Base-by-base conservation (phyloP, 2,888 invertebrate species). In the Zootermopsis nevadensis region DNA sequence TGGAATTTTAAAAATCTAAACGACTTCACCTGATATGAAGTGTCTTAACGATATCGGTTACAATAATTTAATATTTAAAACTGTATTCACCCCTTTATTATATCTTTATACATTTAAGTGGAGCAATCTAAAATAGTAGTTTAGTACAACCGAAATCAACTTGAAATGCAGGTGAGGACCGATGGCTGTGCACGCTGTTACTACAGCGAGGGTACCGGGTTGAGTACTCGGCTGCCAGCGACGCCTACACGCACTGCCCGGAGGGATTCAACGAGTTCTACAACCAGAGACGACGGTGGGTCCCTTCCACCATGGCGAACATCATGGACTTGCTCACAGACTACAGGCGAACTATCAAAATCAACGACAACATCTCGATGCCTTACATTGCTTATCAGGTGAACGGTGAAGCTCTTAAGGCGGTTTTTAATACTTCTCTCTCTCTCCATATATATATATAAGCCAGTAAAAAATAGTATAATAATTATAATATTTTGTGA, bases 231-330 rank as follows among this genome's bases (percentile, higher is more conserved):
- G 98, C 98, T 0, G 98, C 98, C 0, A 96, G 97, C 0, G 98
- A 98, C 88, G 96, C 98, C 0, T 96, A 95, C 89, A 99, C 98
- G 0, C 98, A 98, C 88, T 96, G 97, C 42, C 98, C 98, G 0
- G 98, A 98, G 90, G 93, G 93, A 30, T 98, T 98, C 89, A 94
- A 94, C 86, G 98, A 98, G 89, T 98, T 99, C 90, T 99, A 94
- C 90, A 97, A 97, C 89, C 98, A 98, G 89, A 93, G 98, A 24
- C 93, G 98, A 24, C 93, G 98, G 66, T 99, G 98, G 98, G 97
- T 98, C 84, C 98, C 98, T 0, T 98, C 98, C 1, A 99, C 98
- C 0, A 95, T 98, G 89, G 98, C 98, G 53, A 99, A 99, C 89
- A 97, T 98, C 86, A 91, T 98, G 86, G 98, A 99, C 89, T 91